Base-by-base conservation (phyloP, 2,113 vertebrate species). In the Salvelinus alpinus region DNA sequence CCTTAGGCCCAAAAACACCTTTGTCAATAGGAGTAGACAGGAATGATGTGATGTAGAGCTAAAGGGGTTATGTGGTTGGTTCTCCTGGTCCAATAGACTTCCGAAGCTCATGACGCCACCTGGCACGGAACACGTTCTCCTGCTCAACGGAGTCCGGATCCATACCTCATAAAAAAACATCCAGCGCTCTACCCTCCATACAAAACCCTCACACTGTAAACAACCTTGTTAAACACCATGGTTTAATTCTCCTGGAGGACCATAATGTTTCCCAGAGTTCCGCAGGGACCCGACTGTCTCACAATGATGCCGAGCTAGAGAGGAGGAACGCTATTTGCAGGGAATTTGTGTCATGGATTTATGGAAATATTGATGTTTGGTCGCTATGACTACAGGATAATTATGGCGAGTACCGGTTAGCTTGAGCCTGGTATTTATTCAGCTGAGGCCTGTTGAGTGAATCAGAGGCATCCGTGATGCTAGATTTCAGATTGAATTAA, bases 221-320 rank as follows among this genome's bases (percentile, higher is more conserved):
- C 48, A 12, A 88, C 83, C 70, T 77, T 20, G 65, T 84, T 82
- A 80, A 83, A 74, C 22, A 72, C 69, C 77, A 65, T 57, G 75
- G n/a, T 78, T 78, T 85, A 70, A 54, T 71, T n/a, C 72, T 72
- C 75, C 71, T 11, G 4, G 66, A 34, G 57, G 27, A 66, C 51
- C 2, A 7, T 29, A n/a, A 47, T 24, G 14, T 59, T 71, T 38
- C 25, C 13, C 65, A 18, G 72, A 25, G 29, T 31, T 0, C n/a
- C 4, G 22, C 47, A 6, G 65, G 57, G 25, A 47, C 16, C 51
- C 64, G 20, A 62, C 25, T 44, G 75, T 5, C 34, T 22, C 14
- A 47, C 13, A 80, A 48, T 68, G 66, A 12, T 2, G 11, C 6
- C n/a, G 11, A 20, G 3, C 18, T 1, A n/a, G 62, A 3, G 44